Percentiles rank a stretch among this genome's conserved stretches.
phyloP scores from a whole-genome alignment of 2,113 vertebrate species.

The Perca fluviatilis region DNA sequence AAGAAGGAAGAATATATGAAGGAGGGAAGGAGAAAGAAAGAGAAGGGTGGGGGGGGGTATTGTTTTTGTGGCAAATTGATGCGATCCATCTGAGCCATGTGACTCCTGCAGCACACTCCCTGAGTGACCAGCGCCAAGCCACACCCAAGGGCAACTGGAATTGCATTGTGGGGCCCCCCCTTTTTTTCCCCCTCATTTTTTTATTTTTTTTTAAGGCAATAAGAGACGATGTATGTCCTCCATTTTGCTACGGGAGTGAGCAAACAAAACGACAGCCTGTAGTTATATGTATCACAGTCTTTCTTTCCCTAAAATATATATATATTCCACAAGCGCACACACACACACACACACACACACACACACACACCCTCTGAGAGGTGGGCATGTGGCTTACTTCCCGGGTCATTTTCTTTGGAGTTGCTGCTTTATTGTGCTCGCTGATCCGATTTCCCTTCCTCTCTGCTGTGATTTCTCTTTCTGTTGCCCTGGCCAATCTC shows the following conservation, averaged over 20 bases:
- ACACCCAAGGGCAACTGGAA: slow-evolving; percentile 86
- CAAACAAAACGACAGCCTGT: slow-evolving; percentile 82
- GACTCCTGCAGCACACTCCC: slow-evolving; percentile 89
- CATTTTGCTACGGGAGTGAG: slow-evolving; percentile 83
- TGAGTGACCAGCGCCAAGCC: slow-evolving; percentile 85
- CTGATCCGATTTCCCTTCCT: slow-evolving; percentile 79
- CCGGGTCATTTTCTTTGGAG: slow-evolving; percentile 71
- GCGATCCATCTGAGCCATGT: slow-evolving; percentile 93
- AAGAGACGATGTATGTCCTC: slow-evolving; percentile 88
- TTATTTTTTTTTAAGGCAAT: slow-evolving; percentile 80
- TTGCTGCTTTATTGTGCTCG: slow-evolving; percentile 74
- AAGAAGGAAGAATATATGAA: slow-evolving; percentile 41
- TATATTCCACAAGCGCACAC: slow-evolving; percentile 51
- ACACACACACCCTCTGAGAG: slow-evolving; percentile 14
- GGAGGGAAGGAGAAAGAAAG: slow-evolving; percentile 19
- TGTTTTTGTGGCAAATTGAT: slow-evolving; percentile 95
- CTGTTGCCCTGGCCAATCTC: slow-evolving; percentile 69
- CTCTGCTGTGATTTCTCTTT: slow-evolving; percentile 78
- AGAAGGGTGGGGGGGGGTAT: slow-evolving; percentile 83
- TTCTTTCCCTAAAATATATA: slow-evolving; percentile 72
- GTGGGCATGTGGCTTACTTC: slow-evolving; percentile 56
- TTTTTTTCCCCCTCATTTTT: not conserved
- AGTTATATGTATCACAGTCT: slow-evolving; percentile 77
- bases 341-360: slow-evolving; percentile 34
- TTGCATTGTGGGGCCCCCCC: slow-evolving; percentile 87